Base-by-base conservation (phyloP, 2,888 invertebrate species). In the Germaria angustata region DNA sequence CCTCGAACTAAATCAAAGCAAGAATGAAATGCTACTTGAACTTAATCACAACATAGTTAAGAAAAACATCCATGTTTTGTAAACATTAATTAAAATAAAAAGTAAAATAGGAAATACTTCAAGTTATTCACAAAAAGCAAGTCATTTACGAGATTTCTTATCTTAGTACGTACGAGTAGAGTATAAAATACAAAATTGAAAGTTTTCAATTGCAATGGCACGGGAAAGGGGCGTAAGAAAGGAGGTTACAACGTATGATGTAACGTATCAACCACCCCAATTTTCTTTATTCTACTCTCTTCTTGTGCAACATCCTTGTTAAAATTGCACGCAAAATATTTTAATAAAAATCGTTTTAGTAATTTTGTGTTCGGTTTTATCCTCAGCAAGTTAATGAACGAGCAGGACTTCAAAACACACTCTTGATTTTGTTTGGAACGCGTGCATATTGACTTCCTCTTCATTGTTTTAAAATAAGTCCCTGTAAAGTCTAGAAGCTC, bases 321-420 rank as follows among this genome's bases (percentile, higher is more conserved):
- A 80, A 80, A 22, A 63, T 20, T 69, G 73, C 80, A 75, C 80
- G 63, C 80, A 80, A 80, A 80, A 75, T 80, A 80, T 75, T 13
- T 49, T 13, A 49, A 75, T 80, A 63, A 49, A 75, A 80, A 63
- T 24, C 49, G 68, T 69, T 75, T 51, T n/a, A 34, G n/a, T n/a
- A n/a, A n/a, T 59, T 28, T 20, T 46, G 20, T 46, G 44, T 49
- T 8, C n/a, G n/a, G n/a, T 49, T 3, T 5, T 13, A 24, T 0
- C 4, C 7, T n/a, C 22, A 24, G 24, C n/a, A 22, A 49, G 11
- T 4, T 2, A 2, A 5, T 49, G 13, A 49, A 22, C 7, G 22
- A 5, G 3, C 46, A 2, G 46, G 46, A 20, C 20, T n/a, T n/a
- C n/a, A n/a, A n/a, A 49, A 17, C 13, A 51, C 24, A 51, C 22